Percentiles rank a stretch among this genome's conserved stretches.
These are phyloP conservation scores for Xenops minutus DNA, from an alignment of 2,797 vertebrate genomes.

Conservation along the genomic window DNA sequence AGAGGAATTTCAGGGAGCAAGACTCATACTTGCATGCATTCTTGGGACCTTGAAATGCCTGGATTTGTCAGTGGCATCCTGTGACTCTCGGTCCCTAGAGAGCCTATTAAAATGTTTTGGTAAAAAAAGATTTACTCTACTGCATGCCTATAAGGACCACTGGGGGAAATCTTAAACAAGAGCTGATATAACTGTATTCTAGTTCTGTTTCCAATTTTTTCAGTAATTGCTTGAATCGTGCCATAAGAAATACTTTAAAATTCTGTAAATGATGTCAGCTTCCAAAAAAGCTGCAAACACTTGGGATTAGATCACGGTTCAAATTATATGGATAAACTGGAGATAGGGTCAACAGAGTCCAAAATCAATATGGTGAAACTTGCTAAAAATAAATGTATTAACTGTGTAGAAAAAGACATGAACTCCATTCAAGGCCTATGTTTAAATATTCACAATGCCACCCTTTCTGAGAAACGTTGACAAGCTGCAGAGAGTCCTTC, in stretches of 20 bases:
- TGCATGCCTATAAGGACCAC: background rate
- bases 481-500: background rate
- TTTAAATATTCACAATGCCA: background rate
- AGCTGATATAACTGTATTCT: background rate
- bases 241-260: background rate
- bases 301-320: background rate
- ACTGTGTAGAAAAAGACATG: background rate
- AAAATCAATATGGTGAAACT: background rate
- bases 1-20: background rate
- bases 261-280: background rate
- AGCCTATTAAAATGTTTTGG: background rate
- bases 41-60: background rate
- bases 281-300: background rate
- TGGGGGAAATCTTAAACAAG: background rate
- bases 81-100: background rate
- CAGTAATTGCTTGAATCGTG: background rate
- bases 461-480: background rate
- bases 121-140: background rate
- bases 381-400: background rate
- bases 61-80: background rate
- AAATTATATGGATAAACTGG: background rate
- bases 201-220: background rate
- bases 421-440: background rate
- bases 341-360: background rate
- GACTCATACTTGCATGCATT: background rate